Percentiles rank a stretch among this genome's conserved stretches.
These are phyloP conservation scores for Seriola dumerili DNA, from an alignment of 2,113 vertebrate species.

Conservation along the genomic window DNA sequence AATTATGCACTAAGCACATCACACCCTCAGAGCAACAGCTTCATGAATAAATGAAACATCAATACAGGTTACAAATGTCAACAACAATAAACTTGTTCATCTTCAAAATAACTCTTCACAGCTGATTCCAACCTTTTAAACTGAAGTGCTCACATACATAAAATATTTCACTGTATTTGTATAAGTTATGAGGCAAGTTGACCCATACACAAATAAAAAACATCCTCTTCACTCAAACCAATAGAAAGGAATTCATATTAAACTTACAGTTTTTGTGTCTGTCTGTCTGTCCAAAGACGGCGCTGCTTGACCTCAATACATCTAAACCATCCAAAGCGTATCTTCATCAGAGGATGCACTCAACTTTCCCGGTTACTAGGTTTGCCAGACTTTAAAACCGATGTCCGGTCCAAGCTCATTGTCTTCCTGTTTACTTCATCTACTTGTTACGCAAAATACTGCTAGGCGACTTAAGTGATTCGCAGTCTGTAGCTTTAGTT, in stretches of 20 bases:
- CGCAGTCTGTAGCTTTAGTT: too few species aligned
- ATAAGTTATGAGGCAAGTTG: neutral
- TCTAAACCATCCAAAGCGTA: neutral
- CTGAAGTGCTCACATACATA: neutral
- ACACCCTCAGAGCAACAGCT: neutral
- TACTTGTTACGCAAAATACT: neutral
- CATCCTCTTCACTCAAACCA: neutral
- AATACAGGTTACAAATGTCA: neutral
- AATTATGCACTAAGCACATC: neutral
- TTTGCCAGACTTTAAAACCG: neutral
- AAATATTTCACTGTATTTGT: neutral
- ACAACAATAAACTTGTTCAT: neutral
- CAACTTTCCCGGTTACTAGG: neutral
- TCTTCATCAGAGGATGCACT: neutral
- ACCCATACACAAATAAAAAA: neutral
- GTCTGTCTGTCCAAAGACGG: neutral
- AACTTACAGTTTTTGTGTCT: neutral
- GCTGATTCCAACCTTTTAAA: neutral
- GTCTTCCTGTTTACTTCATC: too few species aligned
- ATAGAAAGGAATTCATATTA: neutral
- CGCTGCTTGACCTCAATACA: neutral
- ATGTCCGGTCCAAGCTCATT: neutral
- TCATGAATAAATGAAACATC: too few species aligned
- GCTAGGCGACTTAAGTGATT: neutral
- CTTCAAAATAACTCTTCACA: too few species aligned